Evolutionary conservation across 37 sponge, comb jelly and placozoan species (phyloP).

Genomic region (Haliclona indistincta): DNA sequence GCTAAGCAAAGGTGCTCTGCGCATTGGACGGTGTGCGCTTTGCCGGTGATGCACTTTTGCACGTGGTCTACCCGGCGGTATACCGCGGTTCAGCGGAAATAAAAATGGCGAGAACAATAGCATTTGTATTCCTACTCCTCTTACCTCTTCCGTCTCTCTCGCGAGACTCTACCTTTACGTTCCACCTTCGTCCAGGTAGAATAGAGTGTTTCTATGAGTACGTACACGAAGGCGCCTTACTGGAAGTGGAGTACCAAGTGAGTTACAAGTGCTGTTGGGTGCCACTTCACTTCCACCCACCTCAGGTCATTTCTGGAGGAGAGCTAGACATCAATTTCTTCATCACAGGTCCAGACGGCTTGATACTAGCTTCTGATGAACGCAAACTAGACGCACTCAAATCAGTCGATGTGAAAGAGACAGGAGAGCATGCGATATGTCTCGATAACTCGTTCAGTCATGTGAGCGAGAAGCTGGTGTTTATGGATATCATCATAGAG

Average conservation of each 20-base stretch:
- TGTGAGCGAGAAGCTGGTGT: conserved; percentile 40
- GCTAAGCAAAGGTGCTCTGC: too few species aligned
- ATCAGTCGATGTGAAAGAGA: conserved; percentile 52
- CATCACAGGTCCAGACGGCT: conserved; percentile 33
- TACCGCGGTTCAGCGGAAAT: too few species aligned
- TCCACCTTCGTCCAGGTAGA: conserved; percentile 38
- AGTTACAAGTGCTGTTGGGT: not conserved
- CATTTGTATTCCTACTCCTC: too few species aligned
- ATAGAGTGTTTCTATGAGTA: conserved; percentile 72
- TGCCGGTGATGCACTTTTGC: too few species aligned
- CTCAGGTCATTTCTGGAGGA: conserved; percentile 76
- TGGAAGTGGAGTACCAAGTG: conserved; percentile 85
- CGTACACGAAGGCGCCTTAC: conserved; percentile 45
- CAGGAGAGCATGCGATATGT: conserved; percentile 81
- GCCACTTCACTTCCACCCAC: not conserved
- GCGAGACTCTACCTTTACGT: conserved; percentile 64
- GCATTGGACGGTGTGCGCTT: too few species aligned
- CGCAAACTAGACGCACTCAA: conserved; percentile 60
- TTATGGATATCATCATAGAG: conserved; percentile 66
- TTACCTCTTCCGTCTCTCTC: conserved; percentile 7
- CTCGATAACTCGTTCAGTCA: conserved; percentile 74
- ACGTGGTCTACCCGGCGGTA: too few species aligned
- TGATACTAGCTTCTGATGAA: conserved; percentile 31
- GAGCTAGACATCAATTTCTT: conserved; percentile 76
- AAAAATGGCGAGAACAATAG: too few species aligned